Base-by-base conservation (phyloP, 2,113 vertebrate species). In the Phyllostomus discolor region DNA sequence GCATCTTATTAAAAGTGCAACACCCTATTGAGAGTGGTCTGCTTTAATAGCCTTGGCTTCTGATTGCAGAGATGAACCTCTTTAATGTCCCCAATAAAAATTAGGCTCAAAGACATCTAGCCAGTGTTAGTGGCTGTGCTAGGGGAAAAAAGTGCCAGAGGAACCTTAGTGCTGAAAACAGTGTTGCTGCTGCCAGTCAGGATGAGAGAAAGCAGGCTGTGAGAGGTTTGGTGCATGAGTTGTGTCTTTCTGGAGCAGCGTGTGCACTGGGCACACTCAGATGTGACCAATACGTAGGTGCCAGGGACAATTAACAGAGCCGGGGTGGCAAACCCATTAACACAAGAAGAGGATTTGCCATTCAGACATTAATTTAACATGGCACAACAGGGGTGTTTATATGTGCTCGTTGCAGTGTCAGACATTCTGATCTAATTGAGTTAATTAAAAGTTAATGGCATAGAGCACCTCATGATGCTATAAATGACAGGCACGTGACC, bases 401-500 rank as follows among this genome's bases (percentile, higher is more conserved):
- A 90, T 97, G 97, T 97, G 98, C 95, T 95, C 98, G 97, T 98
- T 98, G 97, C 97, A 98, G 96, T 99, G 98, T 98, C 98, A 98
- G 98, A 98, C 99, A 99, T 98, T 98, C 98, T 97, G 98, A 97
- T 98, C 97, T 99, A 98, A 99, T 98, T 99, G 99, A 98, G 98
- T 98, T 99, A 99, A 99, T 99, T 99, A 99, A 99, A 99, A 99
- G 99, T 98, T 99, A 99, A 99, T 98, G 98, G 98, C 98, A 98
- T 95, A 98, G 98, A 98, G 98, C 97, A 96, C 96, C 96, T 98
- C 80, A 19, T 26, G 70, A 92, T 93, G 93, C 97, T 95, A 62
- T 97, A 94, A 97, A 96, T 95, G 96, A 90, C 2, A 72, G 91
- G 91, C 97, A 75, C 24, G 78, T 90, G 97, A 98, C 98, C 96